Conservation (phyloP, 2,113 vertebrate species). For the Pterophyllum scalare region DNA sequence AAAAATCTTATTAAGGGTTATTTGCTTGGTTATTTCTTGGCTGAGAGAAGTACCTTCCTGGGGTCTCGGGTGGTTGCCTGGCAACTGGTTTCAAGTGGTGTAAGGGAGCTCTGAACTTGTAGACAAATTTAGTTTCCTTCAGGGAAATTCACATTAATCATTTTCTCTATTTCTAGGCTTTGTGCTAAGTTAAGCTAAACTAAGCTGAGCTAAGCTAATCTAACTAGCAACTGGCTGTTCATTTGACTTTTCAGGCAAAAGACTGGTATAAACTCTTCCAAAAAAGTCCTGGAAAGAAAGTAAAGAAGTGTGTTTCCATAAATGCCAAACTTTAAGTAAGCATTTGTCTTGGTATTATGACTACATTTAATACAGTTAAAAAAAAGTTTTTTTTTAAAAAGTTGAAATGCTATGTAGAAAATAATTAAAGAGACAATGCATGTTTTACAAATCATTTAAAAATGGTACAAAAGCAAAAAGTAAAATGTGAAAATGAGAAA, state of each 20-base stretch:
- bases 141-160: neutral
- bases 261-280: neutral
- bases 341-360: neutral
- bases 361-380: neutral
- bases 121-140: neutral
- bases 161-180: neutral
- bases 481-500: too few relatives aligned
- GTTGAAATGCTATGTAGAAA: too few relatives aligned
- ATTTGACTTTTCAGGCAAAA: neutral
- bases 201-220: neutral
- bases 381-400: too few relatives aligned
- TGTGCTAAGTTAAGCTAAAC: neutral
- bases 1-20: conserved; percentile 13
- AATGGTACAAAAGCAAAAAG: too few relatives aligned
- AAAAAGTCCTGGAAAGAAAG: neutral
- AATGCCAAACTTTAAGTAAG: neutral
- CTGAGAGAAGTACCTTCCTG: conserved; percentile 7
- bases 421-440: neutral
- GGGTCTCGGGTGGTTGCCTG: neutral
- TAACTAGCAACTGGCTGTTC: neutral
- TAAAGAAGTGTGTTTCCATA: neutral
- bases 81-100: conserved; percentile 22
- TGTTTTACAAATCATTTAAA: neutral
- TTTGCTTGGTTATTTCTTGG: conserved; percentile 19
- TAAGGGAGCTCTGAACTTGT: conserved; percentile 8